Percentiles rank a stretch among this genome's conserved stretches.
These are phyloP conservation scores for Myripristis murdjan DNA, from an alignment of 2,797 vertebrate species.

Conservation along the genomic window DNA sequence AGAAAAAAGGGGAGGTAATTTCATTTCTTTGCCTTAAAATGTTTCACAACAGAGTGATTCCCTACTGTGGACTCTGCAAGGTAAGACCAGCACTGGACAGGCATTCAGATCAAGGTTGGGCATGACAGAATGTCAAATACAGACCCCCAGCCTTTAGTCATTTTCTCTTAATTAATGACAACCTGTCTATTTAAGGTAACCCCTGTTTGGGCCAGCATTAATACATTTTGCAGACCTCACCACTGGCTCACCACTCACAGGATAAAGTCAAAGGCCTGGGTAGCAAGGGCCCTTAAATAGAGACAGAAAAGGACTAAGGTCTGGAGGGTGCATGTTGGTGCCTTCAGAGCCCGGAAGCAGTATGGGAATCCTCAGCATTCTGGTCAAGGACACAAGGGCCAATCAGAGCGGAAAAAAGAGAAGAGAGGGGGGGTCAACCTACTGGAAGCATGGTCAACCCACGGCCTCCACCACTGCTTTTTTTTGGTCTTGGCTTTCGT, in stretches of 20 bases:
- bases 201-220: constrained; percentile 15
- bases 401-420: constrained; percentile 92
- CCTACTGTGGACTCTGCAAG: constrained; percentile 81
- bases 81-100: constrained; percentile 20
- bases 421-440: constrained; percentile 91
- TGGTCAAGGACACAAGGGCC: constrained; percentile 99
- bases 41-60: constrained; percentile 80
- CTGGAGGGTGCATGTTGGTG: constrained; percentile 67
- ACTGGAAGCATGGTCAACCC: constrained; percentile 99
- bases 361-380: constrained; percentile 90
- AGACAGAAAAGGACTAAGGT: constrained; percentile 83
- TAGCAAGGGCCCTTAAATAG: constrained; percentile 82
- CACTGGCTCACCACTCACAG: constrained; percentile 21
- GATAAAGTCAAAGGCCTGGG: constrained; percentile 23
- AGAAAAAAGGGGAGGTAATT: constrained; percentile 67
- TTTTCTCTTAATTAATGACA: constrained; percentile 72
- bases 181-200: constrained; percentile 85
- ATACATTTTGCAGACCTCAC: constrained; percentile 29
- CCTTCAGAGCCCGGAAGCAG: constrained; percentile 83
- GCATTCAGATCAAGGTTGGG: constrained; percentile 9
- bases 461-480: constrained; percentile 99
- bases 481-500: constrained; percentile 99
- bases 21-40: constrained; percentile 76
- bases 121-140: constrained; percentile 40
- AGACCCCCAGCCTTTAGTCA: constrained; percentile 75